These are phyloP conservation scores for Strigamia transsilvanica DNA, from an alignment of 2,888 invertebrate genomes.

Conservation along the genomic window DNA sequence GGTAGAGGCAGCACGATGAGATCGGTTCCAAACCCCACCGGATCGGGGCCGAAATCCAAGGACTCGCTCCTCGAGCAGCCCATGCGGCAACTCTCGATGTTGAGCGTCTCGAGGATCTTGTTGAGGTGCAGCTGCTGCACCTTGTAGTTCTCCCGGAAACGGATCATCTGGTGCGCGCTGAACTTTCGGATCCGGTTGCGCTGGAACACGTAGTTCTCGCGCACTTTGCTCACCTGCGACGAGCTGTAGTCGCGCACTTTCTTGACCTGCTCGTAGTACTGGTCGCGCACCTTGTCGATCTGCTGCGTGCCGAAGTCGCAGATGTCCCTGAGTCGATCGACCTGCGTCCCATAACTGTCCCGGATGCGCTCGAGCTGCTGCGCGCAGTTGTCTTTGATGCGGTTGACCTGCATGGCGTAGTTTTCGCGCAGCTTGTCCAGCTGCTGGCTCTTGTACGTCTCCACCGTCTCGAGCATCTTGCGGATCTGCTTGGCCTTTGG, in stretches of 20 bases:
- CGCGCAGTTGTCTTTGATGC: slow-evolving; percentile 91
- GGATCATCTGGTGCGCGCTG: slow-evolving; percentile 88
- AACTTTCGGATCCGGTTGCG: slow-evolving; percentile 93
- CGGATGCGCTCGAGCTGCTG: slow-evolving; percentile 95
- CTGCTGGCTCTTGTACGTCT: slow-evolving; percentile 87
- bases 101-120: slow-evolving; percentile 91
- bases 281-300: slow-evolving; percentile 83
- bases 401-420: slow-evolving; percentile 88
- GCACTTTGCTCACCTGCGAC: slow-evolving; percentile 88
- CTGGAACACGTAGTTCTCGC: slow-evolving; percentile 95
- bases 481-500: slow-evolving; percentile 85
- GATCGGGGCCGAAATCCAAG: slow-evolving; percentile 53
- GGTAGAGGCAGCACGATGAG: too few species aligned
- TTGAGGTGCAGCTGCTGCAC: slow-evolving; percentile 94
- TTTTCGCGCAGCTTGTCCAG: slow-evolving; percentile 88
- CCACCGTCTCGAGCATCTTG: slow-evolving; percentile 88
- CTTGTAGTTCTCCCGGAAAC: slow-evolving; percentile 91
- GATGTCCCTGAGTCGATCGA: slow-evolving; percentile 84
- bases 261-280: slow-evolving; percentile 92
- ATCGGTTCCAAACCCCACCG: slow-evolving; percentile 57
- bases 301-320: slow-evolving; percentile 86
- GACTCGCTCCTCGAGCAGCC: slow-evolving; percentile 81
- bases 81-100: slow-evolving; percentile 92
- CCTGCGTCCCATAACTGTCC: slow-evolving; percentile 87
- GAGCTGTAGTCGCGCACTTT: slow-evolving; percentile 92